Evolutionary conservation across 2,797 vertebrate genomes (phyloP).

Genomic region (Scyliorhinus canicula): DNA sequence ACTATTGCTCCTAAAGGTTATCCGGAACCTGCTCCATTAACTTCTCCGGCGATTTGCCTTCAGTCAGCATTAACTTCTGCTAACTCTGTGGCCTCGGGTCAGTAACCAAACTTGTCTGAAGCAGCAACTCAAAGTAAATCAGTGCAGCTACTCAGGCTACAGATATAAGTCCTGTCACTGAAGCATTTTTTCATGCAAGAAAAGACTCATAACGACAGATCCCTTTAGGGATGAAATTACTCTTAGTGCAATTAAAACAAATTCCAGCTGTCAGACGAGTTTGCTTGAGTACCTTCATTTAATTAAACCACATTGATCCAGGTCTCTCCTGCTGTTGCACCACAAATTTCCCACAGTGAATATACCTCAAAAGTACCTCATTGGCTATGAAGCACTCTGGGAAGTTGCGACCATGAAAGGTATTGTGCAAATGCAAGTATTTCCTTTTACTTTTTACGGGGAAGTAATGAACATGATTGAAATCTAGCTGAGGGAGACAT

Average conservation of each 20-base stretch:
- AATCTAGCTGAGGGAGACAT: not conserved
- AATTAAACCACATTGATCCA: not conserved
- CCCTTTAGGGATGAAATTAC: not conserved
- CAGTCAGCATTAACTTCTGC: constrained; percentile 3
- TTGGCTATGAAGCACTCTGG: not conserved
- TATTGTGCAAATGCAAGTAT: not conserved
- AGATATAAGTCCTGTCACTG: not conserved
- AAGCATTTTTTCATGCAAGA: not conserved
- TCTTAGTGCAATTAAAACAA: constrained; percentile 11
- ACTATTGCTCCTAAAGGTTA: not conserved
- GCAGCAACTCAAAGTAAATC: not conserved
- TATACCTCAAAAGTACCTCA: not conserved
- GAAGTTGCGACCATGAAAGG: no score
- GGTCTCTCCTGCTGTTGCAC: not conserved
- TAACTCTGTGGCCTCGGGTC: not conserved
- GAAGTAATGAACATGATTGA: not conserved
- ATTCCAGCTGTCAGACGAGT: not conserved
- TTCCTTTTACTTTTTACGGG: not conserved
- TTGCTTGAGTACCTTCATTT: not conserved
- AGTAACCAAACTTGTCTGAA: not conserved
- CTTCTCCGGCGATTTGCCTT: not conserved
- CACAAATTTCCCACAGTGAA: not conserved
- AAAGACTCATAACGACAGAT: not conserved
- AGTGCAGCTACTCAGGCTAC: not conserved
- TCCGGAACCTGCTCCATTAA: not conserved